Conservation (phyloP, 2,888 invertebrate species). For the Stenodera caucasica region DNA sequence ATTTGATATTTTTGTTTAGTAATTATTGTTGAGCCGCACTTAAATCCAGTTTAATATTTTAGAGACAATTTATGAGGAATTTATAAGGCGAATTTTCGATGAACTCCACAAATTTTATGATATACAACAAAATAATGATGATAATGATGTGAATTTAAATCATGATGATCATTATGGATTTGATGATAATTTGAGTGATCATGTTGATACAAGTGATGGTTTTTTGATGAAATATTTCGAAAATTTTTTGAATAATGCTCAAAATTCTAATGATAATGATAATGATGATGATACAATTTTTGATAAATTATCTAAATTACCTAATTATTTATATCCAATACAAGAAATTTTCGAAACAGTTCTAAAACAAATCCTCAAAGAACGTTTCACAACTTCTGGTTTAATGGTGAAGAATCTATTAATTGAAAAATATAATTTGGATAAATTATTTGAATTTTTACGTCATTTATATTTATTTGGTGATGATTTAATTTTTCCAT, state of each 20-base stretch:
- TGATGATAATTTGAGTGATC: conserved; percentile 44
- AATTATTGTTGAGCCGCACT: not conserved
- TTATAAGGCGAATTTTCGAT: conserved; percentile 42
- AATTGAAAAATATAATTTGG: conserved; percentile 46
- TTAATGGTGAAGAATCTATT: conserved; percentile 49
- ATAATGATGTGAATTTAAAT: conserved; percentile 11
- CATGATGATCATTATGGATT: conserved; percentile 7
- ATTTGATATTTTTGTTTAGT: conserved; percentile 14
- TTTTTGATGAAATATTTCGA: conserved; percentile 58
- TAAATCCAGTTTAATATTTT: conserved; percentile 23
- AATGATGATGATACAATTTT: not conserved
- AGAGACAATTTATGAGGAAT: conserved; percentile 50
- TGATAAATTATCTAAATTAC: not conserved
- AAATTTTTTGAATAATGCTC: conserved; percentile 39
- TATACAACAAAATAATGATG: conserved; percentile 13
- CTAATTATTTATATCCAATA: conserved; percentile 41
- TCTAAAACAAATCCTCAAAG: conserved; percentile 42
- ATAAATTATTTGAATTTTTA: conserved; percentile 48
- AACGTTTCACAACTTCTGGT: conserved; percentile 49
- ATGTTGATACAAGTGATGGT: conserved; percentile 48
- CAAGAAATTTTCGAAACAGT: conserved; percentile 46
- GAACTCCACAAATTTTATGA: conserved; percentile 40
- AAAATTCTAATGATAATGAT: not conserved
- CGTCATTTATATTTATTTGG: conserved; percentile 49
- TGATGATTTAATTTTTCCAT: conserved; percentile 50